Evolutionary conservation across 1,140 invertebrate genomes (phyloP).

Genomic region (Cyclina sinensis): DNA sequence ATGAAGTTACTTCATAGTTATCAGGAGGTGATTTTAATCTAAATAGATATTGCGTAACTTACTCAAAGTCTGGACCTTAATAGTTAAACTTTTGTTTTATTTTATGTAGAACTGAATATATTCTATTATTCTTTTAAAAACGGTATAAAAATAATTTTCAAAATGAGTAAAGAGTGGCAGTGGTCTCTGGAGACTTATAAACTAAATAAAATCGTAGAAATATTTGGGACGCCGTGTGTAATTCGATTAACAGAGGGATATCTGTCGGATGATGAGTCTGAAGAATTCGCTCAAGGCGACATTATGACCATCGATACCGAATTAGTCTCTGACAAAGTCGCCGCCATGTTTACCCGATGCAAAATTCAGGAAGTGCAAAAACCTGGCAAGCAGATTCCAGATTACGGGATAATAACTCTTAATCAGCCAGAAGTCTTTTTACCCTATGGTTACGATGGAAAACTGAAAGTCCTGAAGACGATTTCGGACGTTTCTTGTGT

Average conservation of each 20-base stretch:
- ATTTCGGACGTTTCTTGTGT: background rate
- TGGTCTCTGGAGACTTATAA: constrained; percentile 13
- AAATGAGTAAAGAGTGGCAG: background rate
- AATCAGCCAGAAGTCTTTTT: constrained; percentile 11
- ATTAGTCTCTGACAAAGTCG: constrained; percentile 28
- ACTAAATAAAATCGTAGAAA: constrained; percentile 16
- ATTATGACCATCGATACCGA: constrained; percentile 21
- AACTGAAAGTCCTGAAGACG: constrained; percentile 12
- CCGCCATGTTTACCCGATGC: constrained; percentile 3
- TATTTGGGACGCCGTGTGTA: constrained; percentile 35
- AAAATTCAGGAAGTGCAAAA: background rate
- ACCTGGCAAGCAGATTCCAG: background rate
- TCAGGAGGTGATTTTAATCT: too few relatives aligned
- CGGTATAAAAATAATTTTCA: background rate
- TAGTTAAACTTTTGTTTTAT: too few relatives aligned
- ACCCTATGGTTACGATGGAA: constrained; percentile 40
- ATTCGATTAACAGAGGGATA: constrained; percentile 28
- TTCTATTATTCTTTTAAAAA: too few relatives aligned
- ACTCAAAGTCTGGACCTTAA: too few relatives aligned
- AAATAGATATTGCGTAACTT: too few relatives aligned
- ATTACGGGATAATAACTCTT: background rate
- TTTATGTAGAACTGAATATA: too few relatives aligned
- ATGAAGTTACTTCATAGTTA: too few relatives aligned
- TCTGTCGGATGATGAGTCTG: background rate
- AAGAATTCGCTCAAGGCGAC: constrained; percentile 44